A percentile compares a stretch with the other conserved stretches of the same genome.
Evolutionary conservation across 1,140 invertebrate genomes (phyloP).

Genomic region (Bombus confusus): DNA sequence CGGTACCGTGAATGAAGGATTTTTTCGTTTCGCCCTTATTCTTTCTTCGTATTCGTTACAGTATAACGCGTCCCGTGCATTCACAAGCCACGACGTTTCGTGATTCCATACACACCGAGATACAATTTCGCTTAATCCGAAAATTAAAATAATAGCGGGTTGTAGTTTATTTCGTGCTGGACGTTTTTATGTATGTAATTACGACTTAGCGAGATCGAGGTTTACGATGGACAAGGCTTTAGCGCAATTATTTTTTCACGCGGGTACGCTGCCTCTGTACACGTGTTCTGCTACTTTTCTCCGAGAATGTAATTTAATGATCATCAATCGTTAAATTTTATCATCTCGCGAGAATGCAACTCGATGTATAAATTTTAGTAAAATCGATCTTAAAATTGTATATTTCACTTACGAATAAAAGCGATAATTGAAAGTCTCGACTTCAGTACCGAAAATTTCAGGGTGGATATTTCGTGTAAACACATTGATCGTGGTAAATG

Average conservation of each 20-base stretch:
- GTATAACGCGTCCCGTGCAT: background rate
- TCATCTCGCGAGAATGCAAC: background rate
- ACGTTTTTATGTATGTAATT: conserved; percentile 8
- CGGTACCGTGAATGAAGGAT: background rate
- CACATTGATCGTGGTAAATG: background rate
- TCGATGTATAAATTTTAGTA: background rate
- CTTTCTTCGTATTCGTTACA: background rate
- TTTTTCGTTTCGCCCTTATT: background rate
- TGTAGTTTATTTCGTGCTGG: background rate
- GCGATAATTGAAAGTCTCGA: background rate
- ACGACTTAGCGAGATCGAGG: background rate
- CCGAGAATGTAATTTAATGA: no score
- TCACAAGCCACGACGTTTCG: background rate
- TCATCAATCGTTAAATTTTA: background rate
- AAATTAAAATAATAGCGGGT: conserved; percentile 31
- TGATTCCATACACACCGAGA: background rate
- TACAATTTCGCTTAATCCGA: conserved; percentile 32
- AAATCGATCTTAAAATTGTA: background rate
- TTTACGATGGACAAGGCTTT: background rate
- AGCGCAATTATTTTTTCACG: conserved; percentile 7
- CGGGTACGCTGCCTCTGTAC: no score
- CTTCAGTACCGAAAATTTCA: background rate
- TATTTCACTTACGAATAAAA: background rate
- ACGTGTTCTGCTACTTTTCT: no score
- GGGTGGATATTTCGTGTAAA: background rate